These are phyloP conservation scores for Lophius americanus DNA, from an alignment of 2,797 vertebrate genomes.

Conservation along the genomic window DNA sequence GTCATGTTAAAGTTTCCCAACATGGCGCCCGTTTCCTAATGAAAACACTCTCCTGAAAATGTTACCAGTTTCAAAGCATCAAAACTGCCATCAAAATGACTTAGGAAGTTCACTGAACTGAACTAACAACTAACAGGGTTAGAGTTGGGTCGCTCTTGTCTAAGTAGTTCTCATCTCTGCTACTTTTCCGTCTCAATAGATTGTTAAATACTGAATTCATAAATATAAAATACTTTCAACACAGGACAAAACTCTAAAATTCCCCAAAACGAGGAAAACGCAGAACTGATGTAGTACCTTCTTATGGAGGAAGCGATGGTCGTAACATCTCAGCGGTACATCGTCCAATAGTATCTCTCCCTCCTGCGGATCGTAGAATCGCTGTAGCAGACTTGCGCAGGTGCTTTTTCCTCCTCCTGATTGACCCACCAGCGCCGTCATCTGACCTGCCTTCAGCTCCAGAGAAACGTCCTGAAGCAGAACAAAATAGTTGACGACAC, in stretches of 20 bases:
- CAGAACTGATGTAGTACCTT: conserved; percentile 56
- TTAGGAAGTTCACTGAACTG: too few relatives aligned
- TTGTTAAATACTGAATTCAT: not conserved
- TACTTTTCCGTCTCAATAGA: not conserved
- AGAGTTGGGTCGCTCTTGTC: too few relatives aligned
- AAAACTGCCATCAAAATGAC: too few relatives aligned
- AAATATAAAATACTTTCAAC: not conserved
- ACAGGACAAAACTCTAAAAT: not conserved
- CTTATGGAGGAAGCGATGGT: conserved; percentile 70
- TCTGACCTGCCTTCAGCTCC: conserved; percentile 82
- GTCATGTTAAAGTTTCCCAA: too few relatives aligned
- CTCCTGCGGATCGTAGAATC: conserved; percentile 80
- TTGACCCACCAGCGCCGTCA: conserved; percentile 85
- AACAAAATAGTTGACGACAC: not conserved
- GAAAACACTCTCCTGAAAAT: too few relatives aligned
- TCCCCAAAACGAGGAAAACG: not conserved
- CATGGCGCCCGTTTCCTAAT: too few relatives aligned
- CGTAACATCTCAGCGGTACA: conserved; percentile 62
- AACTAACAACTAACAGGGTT: too few relatives aligned
- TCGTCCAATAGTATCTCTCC: conserved; percentile 84
- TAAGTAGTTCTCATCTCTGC: too few relatives aligned
- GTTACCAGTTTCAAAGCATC: too few relatives aligned
- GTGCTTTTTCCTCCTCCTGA: conserved; percentile 91
- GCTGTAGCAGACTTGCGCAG: conserved; percentile 85
- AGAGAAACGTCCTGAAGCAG: conserved; percentile 81